These are phyloP conservation scores for Plotosus lineatus DNA, from an alignment of 2,113 vertebrate genomes.

Conservation along the genomic window DNA sequence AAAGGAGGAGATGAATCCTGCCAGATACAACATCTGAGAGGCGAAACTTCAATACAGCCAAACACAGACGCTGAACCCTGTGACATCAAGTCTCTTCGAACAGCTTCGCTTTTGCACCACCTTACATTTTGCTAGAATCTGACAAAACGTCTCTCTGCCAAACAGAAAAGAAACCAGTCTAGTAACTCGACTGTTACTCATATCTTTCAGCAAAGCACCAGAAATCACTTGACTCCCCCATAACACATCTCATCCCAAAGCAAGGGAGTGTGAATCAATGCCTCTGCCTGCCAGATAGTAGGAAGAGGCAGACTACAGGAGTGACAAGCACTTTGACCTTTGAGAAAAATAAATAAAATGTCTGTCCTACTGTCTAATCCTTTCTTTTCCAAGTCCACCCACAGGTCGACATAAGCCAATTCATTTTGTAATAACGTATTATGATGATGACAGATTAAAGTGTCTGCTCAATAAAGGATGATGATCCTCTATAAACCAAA, in stretches of 20 bases:
- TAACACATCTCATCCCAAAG: neutral
- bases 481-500: neutral
- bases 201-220: neutral
- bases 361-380: constrained; percentile 9
- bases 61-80: neutral
- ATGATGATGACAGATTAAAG: neutral
- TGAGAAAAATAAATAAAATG: constrained; percentile 39
- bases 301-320: neutral
- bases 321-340: constrained; percentile 38
- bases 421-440: neutral
- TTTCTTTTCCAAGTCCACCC: constrained; percentile 4
- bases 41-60: constrained; percentile 21
- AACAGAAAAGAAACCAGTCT: neutral
- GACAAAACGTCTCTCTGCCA: neutral
- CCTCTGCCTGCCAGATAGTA: constrained; percentile 9
- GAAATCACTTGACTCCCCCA: neutral
- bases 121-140: neutral
- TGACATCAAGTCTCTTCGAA: constrained; percentile 47
- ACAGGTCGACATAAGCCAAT: neutral
- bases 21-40: constrained; percentile 28
- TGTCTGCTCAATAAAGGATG: neutral
- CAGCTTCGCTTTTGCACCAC: constrained; percentile 11
- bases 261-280: constrained; percentile 36
- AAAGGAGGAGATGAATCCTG: constrained; percentile 34
- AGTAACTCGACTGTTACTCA: neutral